Base-by-base conservation (phyloP, 2,888 invertebrate genomes). In the Zele albiditarsus region DNA sequence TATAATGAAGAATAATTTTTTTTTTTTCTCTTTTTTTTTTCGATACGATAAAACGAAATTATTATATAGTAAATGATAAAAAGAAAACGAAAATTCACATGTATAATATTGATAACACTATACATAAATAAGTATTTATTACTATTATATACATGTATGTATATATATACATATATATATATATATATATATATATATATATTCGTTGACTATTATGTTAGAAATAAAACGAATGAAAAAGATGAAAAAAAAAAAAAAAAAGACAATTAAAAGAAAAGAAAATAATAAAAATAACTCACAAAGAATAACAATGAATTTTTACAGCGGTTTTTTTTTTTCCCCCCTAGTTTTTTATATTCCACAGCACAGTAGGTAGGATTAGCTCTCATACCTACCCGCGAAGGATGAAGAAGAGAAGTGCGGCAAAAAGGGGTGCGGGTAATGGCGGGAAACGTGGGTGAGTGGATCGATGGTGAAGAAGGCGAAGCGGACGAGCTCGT, bases 131-230 rank as follows among this genome's bases (percentile, higher is more conserved):
- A 77, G 77, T 79, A 80, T 79, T 81, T 78, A 78, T 85, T 85
- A 84, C 80, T 79, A 84, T 83, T 84, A 81, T 82, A 84, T 38
- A 38, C 38, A 38, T 38, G 12, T 38, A 38, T 38, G 38, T 38
- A 38, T 31, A n/a, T 38, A 38, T 38, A 38, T 38, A 38, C 12
- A 38, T 38, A 38, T 12, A 38, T 82, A 69, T 65, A 84, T 85
- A 85, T 85, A n/a, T 38, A 38, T 38, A 38, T 38, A 38, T 38
- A 38, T 38, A 38, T 12, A 38, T 82, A 69, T 65, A 84, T 85
- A 85, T 85, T 86, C 82, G 86, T 86, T 86, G 85, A 85, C 79
- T 83, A 84, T 84, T 86, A 83, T 81, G 85, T 86, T 86, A 85
- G 85, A 84, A 86, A 85, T 86, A 86, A 85, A 85, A 83, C 78